These are phyloP conservation scores for Hemitrygon akajei DNA, from an alignment of 2,797 vertebrate genomes.

Conservation along the genomic window DNA sequence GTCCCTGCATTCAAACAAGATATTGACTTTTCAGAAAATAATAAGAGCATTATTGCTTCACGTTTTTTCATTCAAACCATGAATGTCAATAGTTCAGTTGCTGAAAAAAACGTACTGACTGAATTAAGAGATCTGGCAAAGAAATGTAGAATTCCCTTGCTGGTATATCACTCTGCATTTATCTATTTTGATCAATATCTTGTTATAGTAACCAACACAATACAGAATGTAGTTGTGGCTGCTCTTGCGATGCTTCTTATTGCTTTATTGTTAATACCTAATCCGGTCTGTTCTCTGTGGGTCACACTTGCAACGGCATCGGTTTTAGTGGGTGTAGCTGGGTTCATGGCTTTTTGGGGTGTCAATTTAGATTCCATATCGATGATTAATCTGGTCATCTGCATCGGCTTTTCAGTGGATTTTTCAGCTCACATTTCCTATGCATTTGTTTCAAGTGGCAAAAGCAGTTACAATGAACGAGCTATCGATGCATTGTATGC, in stretches of 20 bases:
- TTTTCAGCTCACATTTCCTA: conserved; percentile 80
- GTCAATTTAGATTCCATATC: conserved; percentile 78
- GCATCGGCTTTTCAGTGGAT: conserved; percentile 80
- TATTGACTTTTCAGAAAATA: conserved; percentile 51
- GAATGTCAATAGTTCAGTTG: conserved; percentile 44
- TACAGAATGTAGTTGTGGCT: conserved; percentile 63
- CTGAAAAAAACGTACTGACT: conserved; percentile 56
- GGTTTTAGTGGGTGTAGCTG: conserved; percentile 65
- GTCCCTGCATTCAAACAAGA: conserved; percentile 56
- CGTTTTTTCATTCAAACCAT: conserved; percentile 70
- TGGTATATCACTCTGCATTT: conserved; percentile 72
- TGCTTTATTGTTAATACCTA: conserved; percentile 70
- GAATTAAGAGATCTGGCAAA: conserved; percentile 56
- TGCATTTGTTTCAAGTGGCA: conserved; percentile 61
- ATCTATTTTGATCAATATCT: conserved; percentile 77
- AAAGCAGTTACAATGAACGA: conserved; percentile 53
- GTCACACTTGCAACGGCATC: conserved; percentile 73
- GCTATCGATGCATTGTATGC: conserved; percentile 58
- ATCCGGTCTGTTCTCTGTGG: conserved; percentile 65
- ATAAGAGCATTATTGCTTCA: conserved; percentile 56
- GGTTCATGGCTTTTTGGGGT: conserved; percentile 72
- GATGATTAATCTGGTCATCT: conserved; percentile 79
- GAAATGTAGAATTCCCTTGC: conserved; percentile 61
- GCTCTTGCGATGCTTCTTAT: conserved; percentile 61
- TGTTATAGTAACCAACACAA: conserved; percentile 62